phyloP scores from a whole-genome alignment of 2,113 vertebrate species.

The Hyperopisus bebe region DNA sequence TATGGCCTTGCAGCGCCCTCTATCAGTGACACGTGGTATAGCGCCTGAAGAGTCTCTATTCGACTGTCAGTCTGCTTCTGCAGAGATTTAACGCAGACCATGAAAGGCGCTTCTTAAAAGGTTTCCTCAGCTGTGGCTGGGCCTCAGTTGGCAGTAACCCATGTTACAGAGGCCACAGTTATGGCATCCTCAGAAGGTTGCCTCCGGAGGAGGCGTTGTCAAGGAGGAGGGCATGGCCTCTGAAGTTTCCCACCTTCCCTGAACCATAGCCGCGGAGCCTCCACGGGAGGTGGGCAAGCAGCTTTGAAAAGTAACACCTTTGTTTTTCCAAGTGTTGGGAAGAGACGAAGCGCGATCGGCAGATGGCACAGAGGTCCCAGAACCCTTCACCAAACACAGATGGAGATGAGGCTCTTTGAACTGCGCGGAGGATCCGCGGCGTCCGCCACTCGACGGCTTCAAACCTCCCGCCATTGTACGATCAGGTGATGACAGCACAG shows the following conservation, averaged over 20 bases:
- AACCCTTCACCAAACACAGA: conserved; percentile 78
- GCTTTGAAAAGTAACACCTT: conserved; percentile 99
- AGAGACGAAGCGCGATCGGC: conserved; percentile 82
- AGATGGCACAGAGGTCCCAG: conserved; percentile 84
- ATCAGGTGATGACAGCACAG: conserved; percentile 56
- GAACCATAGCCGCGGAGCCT: conserved; percentile 80
- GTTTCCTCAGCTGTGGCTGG: conserved; percentile 83
- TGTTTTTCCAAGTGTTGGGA: conserved; percentile 91
- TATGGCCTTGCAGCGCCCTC: conserved; percentile 79
- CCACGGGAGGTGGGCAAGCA: conserved; percentile 81
- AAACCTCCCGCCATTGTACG: conserved; percentile 62
- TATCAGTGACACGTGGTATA: conserved; percentile 69
- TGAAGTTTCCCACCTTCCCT: conserved; percentile 96
- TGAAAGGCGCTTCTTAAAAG: conserved; percentile 79
- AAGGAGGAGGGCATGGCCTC: conserved; percentile 79
- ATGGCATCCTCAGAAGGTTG: conserved; percentile 88
- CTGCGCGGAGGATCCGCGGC: conserved; percentile 30
- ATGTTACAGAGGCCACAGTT: conserved; percentile 87
- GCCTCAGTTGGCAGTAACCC: conserved; percentile 86
- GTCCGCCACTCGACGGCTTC: neutral
- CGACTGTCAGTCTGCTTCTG: conserved; percentile 50
- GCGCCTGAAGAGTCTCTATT: conserved; percentile 48
- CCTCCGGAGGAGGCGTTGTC: conserved; percentile 75
- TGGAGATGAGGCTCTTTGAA: conserved; percentile 72
- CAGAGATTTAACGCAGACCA: conserved; percentile 74